These are phyloP conservation scores for Fundulus diaphanus DNA, from an alignment of 2,797 vertebrate species.

Conservation along the genomic window DNA sequence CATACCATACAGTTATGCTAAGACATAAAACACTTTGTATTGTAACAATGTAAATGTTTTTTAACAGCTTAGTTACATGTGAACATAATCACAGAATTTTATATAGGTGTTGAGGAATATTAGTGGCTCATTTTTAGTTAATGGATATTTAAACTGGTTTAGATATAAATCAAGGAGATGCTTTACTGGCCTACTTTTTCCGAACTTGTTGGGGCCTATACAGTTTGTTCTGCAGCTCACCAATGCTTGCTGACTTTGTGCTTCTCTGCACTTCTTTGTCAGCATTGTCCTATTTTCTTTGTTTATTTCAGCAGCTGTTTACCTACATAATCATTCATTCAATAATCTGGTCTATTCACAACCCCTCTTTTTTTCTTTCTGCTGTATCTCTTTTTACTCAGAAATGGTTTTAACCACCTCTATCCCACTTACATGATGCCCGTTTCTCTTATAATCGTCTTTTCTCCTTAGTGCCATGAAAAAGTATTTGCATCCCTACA, in stretches of 20 bases:
- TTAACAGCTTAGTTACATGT: too few relatives aligned
- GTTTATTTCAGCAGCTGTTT: conserved; percentile 23
- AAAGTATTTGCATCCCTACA: neutral
- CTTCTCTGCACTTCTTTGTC: conserved; percentile 33
- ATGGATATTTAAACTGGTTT: conserved; percentile 5
- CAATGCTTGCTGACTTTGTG: conserved; percentile 18
- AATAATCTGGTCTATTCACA: conserved; percentile 27
- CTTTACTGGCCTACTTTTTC: conserved; percentile 7
- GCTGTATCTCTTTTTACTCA: neutral
- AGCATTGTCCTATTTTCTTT: conserved; percentile 41
- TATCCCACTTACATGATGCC: neutral
- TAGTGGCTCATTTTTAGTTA: conserved; percentile 7
- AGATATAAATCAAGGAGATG: conserved; percentile 8
- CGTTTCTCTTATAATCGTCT: neutral
- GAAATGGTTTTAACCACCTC: neutral
- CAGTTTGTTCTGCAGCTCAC: conserved; percentile 36
- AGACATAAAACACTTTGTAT: too few relatives aligned
- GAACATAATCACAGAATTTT: neutral
- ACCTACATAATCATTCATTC: conserved; percentile 19
- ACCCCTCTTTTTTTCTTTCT: neutral
- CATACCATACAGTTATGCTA: too few relatives aligned
- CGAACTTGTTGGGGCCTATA: conserved; percentile 10
- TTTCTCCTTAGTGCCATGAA: neutral
- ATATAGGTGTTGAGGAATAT: neutral
- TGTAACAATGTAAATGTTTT: too few relatives aligned